These are phyloP conservation scores for Corythornis madagascariensis DNA, from an alignment of 2,113 vertebrate species.

Conservation along the genomic window DNA sequence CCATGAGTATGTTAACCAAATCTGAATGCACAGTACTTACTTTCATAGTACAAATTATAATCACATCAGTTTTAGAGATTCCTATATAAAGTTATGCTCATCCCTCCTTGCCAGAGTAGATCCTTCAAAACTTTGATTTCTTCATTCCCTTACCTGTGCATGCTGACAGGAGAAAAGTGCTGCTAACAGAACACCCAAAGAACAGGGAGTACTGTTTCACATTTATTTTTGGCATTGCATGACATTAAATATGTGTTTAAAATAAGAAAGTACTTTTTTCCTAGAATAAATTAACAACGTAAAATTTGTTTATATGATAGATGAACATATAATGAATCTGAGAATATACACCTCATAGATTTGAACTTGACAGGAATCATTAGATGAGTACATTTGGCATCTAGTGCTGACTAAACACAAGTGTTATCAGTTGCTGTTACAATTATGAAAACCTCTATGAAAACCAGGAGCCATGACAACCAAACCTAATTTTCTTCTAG, in stretches of 20 bases:
- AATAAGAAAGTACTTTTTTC: background rate
- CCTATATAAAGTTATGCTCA: background rate
- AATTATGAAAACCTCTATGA: background rate
- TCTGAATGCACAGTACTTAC: background rate
- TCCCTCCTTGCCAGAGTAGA: background rate
- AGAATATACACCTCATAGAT: background rate
- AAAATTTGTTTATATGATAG: background rate
- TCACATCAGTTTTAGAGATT: background rate
- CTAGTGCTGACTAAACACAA: background rate
- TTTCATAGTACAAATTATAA: background rate
- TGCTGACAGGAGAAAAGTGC: background rate
- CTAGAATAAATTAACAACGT: background rate
- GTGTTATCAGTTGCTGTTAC: background rate
- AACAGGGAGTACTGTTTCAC: background rate
- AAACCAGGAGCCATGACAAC: background rate
- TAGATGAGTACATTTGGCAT: background rate
- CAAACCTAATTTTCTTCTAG: background rate
- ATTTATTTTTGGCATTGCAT: background rate
- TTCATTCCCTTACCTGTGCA: background rate
- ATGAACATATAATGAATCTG: background rate
- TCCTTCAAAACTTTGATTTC: background rate
- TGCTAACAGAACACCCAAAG: background rate
- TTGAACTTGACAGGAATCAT: background rate
- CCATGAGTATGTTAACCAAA: background rate
- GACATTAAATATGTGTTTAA: background rate